These are phyloP conservation scores for Phylloscopus trochiloides DNA, from an alignment of 2,113 vertebrate genomes.

Conservation along the genomic window DNA sequence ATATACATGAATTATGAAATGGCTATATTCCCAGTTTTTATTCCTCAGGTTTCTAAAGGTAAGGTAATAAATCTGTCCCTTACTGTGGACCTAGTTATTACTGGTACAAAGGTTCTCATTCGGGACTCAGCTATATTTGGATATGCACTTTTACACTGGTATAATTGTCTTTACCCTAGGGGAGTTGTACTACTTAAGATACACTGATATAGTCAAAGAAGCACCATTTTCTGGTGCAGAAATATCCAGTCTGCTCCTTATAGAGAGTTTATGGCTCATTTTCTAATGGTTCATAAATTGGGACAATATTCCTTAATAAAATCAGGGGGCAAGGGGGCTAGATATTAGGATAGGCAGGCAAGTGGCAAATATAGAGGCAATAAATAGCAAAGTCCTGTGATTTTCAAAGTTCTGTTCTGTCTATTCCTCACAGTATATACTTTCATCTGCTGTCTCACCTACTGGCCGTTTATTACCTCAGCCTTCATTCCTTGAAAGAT, in stretches of 20 bases:
- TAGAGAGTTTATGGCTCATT: not conserved
- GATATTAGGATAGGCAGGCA: not conserved
- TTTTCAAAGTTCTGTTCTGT: not conserved
- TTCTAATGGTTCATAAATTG: not conserved
- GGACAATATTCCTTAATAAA: slow-evolving; percentile 8
- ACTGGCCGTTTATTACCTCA: not conserved
- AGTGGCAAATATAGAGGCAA: not conserved
- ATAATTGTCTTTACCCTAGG: slow-evolving; percentile 53
- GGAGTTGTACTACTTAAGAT: slow-evolving; percentile 64
- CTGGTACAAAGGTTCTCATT: slow-evolving; percentile 22
- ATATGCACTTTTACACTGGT: slow-evolving; percentile 56
- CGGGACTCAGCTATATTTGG: slow-evolving; percentile 20
- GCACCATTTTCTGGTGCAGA: slow-evolving; percentile 34
- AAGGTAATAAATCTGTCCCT: slow-evolving; percentile 8
- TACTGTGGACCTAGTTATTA: slow-evolving; percentile 50
- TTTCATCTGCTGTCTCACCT: not conserved
- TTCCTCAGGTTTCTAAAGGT: slow-evolving; percentile 10
- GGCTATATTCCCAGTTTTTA: not conserved
- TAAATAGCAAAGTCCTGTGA: not conserved
- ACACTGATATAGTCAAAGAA: slow-evolving; percentile 19
- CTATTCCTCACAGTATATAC: not conserved
- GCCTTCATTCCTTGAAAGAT: not conserved
- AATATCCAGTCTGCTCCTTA: not conserved
- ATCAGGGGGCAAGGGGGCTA: not conserved
- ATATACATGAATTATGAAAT: not conserved